Base-by-base conservation (phyloP, 2,797 vertebrate species). In the Enteromius treurensis region DNA sequence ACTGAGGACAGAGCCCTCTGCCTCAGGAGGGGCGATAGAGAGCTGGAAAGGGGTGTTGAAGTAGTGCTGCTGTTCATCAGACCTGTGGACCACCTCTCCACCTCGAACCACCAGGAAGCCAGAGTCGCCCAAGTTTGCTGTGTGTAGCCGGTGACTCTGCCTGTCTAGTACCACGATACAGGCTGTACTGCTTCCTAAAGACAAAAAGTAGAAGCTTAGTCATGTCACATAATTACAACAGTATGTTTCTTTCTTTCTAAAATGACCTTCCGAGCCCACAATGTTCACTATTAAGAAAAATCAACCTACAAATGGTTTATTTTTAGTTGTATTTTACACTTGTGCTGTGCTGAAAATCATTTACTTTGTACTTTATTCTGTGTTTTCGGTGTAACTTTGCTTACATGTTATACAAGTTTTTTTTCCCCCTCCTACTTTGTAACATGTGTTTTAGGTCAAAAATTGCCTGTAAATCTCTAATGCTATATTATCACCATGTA, bases 11-110 rank as follows among this genome's bases (percentile, higher is more conserved):
- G 95, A 96, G 17, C 97, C 98, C 89, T 98, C 98, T 0, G 97
- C 96, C 81, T 96, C 98, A 0, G 98, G 98, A 0, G 98, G 98
- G 1, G 96, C 97, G 8, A 99, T 99, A 0, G 98, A 98, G 58
- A 99, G 95, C 81, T 99, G 98, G 93, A 99, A 99, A 19, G 98
- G 98, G 55, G 98, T 99, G 95, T 99, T 99, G 94, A 99, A 99
- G 93, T 99, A 99, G 91, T 99, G 98, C 90, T 99, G 98, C 91
- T 99, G 98, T 88, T 99, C 98, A 1, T 99, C 97, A 0, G 98
- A 99, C 1, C 98, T 96, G 88, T 99, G 98, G 6, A 99, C 97
- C 23, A 99, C 98, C 87, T 99, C 97, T 5, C 98, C 98, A 5
- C 95, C 97, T 65, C 98, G 94, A 53, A 99, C 98, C 19, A 99